Evolutionary conservation across 2,888 invertebrate genomes (phyloP).

Genomic region (Podotricha telesiphe): DNA sequence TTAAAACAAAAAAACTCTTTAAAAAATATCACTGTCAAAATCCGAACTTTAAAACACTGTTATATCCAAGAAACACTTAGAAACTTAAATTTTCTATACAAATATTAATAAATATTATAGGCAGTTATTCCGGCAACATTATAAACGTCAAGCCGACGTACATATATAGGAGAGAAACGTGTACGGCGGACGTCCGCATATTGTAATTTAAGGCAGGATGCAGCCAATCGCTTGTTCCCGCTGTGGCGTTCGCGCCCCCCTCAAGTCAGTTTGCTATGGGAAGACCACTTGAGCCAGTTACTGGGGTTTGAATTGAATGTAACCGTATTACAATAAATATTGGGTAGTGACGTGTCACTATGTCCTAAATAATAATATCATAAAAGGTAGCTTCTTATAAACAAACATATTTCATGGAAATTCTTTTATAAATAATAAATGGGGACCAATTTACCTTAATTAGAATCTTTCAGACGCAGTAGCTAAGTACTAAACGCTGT

Average conservation of each 20-base stretch:
- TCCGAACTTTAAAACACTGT: not conserved
- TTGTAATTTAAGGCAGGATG: constrained; percentile 74
- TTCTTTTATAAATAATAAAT: no score
- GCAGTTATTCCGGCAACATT: not conserved
- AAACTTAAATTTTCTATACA: not conserved
- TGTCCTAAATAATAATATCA: not conserved
- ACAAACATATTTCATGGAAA: no score
- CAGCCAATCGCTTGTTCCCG: constrained; percentile 71
- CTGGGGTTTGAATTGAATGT: constrained; percentile 9
- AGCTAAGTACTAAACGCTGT: no score
- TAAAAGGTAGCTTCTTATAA: no score
- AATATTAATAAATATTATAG: not conserved
- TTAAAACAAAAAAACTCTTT: no score
- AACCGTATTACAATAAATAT: not conserved
- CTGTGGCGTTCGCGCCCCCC: constrained; percentile 47
- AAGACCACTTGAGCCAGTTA: constrained; percentile 36
- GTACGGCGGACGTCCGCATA: constrained; percentile 68
- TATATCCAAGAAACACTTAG: not conserved
- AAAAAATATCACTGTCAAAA: no score
- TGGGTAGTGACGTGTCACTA: not conserved
- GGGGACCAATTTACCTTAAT: no score
- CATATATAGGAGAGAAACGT: constrained; percentile 49
- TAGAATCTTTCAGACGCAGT: no score
- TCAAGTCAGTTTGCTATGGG: constrained; percentile 23
- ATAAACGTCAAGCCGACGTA: not conserved